phyloP scores from a whole-genome alignment of 2,888 invertebrate species.

The Habroteleia sp. region DNA sequence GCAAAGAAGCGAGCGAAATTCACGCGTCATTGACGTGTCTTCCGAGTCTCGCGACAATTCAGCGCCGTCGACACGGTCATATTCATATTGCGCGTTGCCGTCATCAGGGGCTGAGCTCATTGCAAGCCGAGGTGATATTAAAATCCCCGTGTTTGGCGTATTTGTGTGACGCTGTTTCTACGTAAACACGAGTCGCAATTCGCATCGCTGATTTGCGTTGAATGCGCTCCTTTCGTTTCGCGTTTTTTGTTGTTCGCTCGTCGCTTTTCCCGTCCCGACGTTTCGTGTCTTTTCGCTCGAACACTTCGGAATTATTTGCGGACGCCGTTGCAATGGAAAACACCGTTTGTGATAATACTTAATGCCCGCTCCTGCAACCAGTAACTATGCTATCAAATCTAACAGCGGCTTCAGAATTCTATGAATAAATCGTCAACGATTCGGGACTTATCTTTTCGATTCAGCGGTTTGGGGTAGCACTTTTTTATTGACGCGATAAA shows the following conservation, averaged over 20 bases:
- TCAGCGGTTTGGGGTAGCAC: no score
- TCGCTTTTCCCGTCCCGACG: conserved; percentile 1
- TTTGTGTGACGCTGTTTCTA: conserved; percentile 31
- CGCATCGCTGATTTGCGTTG: conserved; percentile 38
- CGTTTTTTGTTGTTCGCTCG: conserved; percentile 18
- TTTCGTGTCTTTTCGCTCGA: conserved; percentile 4
- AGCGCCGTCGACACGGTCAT: conserved; percentile 24
- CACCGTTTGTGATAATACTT: neutral
- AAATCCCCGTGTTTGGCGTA: conserved; percentile 26
- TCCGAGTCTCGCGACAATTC: conserved; percentile 33
- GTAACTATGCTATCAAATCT: neutral
- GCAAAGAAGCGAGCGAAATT: conserved; percentile 33
- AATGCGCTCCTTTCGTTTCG: conserved; percentile 24
- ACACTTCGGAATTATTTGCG: conserved; percentile 26
- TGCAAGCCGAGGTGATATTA: conserved; percentile 44
- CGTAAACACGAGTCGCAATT: conserved; percentile 28
- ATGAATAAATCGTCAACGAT: no score
- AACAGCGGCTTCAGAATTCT: no score
- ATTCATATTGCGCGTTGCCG: conserved; percentile 33
- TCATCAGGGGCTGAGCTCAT: conserved; percentile 38
- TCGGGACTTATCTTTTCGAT: no score
- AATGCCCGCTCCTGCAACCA: conserved; percentile 3
- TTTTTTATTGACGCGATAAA: no score
- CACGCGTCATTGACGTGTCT: conserved; percentile 39
- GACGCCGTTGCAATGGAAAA: conserved; percentile 1